These are phyloP conservation scores for Epinotia demarniana DNA, from an alignment of 2,888 invertebrate genomes.

Conservation along the genomic window DNA sequence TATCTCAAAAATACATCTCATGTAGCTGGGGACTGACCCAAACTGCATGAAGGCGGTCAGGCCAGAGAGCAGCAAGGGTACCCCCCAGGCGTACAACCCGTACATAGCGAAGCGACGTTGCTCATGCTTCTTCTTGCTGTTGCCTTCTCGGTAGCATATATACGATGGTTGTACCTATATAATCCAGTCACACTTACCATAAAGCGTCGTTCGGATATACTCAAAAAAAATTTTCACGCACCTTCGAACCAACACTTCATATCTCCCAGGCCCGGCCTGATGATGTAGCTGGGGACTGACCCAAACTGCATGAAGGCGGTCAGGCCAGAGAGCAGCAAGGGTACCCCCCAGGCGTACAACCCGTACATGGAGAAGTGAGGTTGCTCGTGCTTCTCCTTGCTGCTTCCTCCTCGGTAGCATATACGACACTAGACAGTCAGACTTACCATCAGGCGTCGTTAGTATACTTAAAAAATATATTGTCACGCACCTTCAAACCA, in stretches of 20 bases:
- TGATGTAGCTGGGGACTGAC: slow-evolving; percentile 67
- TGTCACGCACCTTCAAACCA: slow-evolving; percentile 84
- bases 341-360: slow-evolving; percentile 88
- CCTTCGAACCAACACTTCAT: slow-evolving; percentile 86
- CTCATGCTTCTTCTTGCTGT: slow-evolving; percentile 78
- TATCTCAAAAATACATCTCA: slow-evolving; percentile 49
- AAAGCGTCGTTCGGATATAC: too few species aligned
- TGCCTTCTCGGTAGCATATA: slow-evolving; percentile 78
- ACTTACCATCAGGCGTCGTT: too few species aligned
- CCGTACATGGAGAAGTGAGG: slow-evolving; percentile 87
- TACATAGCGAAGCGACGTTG: slow-evolving; percentile 86
- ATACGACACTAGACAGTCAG: slow-evolving; percentile 44
- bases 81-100: slow-evolving; percentile 88
- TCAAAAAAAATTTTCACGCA: slow-evolving; percentile 59
- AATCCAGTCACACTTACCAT: too few species aligned
- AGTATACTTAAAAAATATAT: background rate
- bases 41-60: slow-evolving; percentile 85
- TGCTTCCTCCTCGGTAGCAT: slow-evolving; percentile 79
- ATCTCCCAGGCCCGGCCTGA: slow-evolving; percentile 84
- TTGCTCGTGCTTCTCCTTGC: slow-evolving; percentile 78
- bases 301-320: slow-evolving; percentile 84
- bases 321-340: too few species aligned
- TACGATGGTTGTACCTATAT: too few species aligned
- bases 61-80: slow-evolving; percentile 83
- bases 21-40: slow-evolving; percentile 67